Percentiles rank a stretch among this genome's conserved stretches.
These are phyloP conservation scores for Aix galericulata DNA, from an alignment of 2,113 vertebrate genomes.

Conservation along the genomic window DNA sequence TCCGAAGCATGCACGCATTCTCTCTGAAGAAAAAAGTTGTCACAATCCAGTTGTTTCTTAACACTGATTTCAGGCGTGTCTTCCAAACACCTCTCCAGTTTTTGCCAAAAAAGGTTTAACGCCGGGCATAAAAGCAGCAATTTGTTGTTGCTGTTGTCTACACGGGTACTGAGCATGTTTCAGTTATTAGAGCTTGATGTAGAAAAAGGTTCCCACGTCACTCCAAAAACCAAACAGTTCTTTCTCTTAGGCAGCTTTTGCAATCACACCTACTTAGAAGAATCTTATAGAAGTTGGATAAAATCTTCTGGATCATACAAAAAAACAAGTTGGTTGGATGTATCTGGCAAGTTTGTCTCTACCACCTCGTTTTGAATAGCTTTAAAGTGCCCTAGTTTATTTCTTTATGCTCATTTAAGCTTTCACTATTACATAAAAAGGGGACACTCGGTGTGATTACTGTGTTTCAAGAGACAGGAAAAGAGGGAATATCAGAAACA, in stretches of 20 bases:
- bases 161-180: slow-evolving; percentile 51
- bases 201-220: slow-evolving; percentile 50
- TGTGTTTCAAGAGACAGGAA: slow-evolving; percentile 57
- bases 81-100: slow-evolving; percentile 69
- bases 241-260: slow-evolving; percentile 70
- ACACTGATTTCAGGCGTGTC: slow-evolving; percentile 78
- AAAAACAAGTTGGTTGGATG: slow-evolving; percentile 62
- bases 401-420: slow-evolving; percentile 64
- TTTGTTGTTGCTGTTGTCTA: slow-evolving; percentile 50
- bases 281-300: slow-evolving; percentile 60
- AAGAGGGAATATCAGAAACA: slow-evolving; percentile 49
- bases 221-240: slow-evolving; percentile 41
- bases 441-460: slow-evolving; percentile 67
- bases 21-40: slow-evolving; percentile 61
- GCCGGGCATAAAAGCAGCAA: slow-evolving; percentile 50
- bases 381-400: slow-evolving; percentile 71
- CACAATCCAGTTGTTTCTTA: slow-evolving; percentile 64
- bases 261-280: slow-evolving; percentile 59
- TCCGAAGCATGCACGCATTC: slow-evolving; percentile 56
- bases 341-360: slow-evolving; percentile 54
- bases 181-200: slow-evolving; percentile 55
- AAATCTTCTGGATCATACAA: slow-evolving; percentile 68
- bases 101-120: neutral
- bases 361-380: slow-evolving; percentile 56
- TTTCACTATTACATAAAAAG: slow-evolving; percentile 72